A percentile compares a stretch with the other conserved stretches of the same genome.
These are phyloP conservation scores for Drosophila obscura DNA, from an alignment of 1,140 invertebrate genomes.

Conservation along the genomic window DNA sequence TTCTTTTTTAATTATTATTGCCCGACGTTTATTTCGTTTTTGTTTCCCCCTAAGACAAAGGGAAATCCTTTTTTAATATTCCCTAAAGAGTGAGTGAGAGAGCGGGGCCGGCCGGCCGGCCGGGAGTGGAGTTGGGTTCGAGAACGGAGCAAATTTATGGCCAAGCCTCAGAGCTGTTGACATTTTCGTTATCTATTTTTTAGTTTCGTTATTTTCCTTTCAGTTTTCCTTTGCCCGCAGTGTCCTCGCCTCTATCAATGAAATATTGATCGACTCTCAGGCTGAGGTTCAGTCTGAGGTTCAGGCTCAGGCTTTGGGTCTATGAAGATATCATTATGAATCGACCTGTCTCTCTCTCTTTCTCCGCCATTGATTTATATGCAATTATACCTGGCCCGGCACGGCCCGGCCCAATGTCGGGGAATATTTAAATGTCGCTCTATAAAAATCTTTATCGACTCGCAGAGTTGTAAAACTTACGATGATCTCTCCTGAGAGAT, in stretches of 20 bases:
- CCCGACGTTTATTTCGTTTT: constrained; percentile 52
- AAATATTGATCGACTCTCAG: constrained; percentile 68
- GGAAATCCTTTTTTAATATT: constrained; percentile 81
- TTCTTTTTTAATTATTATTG: constrained; percentile 73
- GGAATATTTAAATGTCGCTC: constrained; percentile 67
- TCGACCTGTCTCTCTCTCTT: constrained; percentile 30
- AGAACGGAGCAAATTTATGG: constrained; percentile 62
- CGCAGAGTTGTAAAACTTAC: constrained; percentile 39
- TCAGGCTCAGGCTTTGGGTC: constrained; percentile 1
- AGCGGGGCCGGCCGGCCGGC: too few relatives aligned
- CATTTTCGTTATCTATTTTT: constrained; percentile 67
- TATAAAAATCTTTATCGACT: constrained; percentile 68
- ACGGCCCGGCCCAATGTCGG: constrained; percentile 15
- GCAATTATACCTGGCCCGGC: constrained; percentile 47
- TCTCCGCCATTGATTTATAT: constrained; percentile 62
- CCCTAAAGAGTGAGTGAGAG: constrained; percentile 29
- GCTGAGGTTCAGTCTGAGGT: background rate
- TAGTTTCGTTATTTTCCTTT: constrained; percentile 37
- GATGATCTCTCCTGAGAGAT: constrained; percentile 14
- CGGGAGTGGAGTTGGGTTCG: constrained; percentile 15
- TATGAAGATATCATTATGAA: constrained; percentile 78
- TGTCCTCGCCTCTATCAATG: constrained; percentile 67
- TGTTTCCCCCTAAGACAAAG: constrained; percentile 45
- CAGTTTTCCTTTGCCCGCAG: constrained; percentile 35
- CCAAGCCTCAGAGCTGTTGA: constrained; percentile 64